A percentile compares a stretch with the other conserved stretches of the same genome.
These are phyloP conservation scores for Poliocrania exsul DNA, from an alignment of 2,797 vertebrate genomes.

Conservation along the genomic window DNA sequence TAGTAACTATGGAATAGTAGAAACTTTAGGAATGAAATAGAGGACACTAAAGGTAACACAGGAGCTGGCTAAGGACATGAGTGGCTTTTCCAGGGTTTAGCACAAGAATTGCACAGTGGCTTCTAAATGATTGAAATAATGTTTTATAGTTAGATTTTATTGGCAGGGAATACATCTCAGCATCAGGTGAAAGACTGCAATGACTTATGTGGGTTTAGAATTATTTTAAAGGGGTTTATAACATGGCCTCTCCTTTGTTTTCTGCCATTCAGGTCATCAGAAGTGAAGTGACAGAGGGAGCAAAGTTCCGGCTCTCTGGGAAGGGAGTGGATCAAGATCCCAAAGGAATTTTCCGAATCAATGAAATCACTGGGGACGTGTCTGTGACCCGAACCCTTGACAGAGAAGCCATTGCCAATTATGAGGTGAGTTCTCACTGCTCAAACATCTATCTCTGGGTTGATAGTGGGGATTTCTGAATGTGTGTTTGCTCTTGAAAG, in stretches of 20 bases:
- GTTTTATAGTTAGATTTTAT: background rate
- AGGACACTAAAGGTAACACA: background rate
- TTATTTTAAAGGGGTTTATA: background rate
- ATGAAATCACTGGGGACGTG: slow-evolving; percentile 88
- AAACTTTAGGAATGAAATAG: background rate
- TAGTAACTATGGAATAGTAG: background rate
- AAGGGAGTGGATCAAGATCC: slow-evolving; percentile 93
- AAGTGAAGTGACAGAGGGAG: slow-evolving; percentile 82
- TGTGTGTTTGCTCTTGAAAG: background rate
- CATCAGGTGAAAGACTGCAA: background rate
- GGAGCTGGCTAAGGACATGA: background rate
- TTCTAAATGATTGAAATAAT: background rate
- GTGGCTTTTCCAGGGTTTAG: background rate
- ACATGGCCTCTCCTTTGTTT: background rate
- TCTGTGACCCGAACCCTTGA: slow-evolving; percentile 89
- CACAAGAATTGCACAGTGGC: background rate
- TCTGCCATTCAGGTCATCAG: slow-evolving; percentile 84
- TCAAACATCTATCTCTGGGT: background rate
- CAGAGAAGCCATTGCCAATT: slow-evolving; percentile 87
- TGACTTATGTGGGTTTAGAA: background rate
- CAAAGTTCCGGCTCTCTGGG: slow-evolving; percentile 90
- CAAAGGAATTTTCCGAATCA: slow-evolving; percentile 91
- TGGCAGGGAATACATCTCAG: background rate
- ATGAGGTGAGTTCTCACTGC: slow-evolving; percentile 82
- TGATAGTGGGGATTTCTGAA: background rate